Base-by-base conservation (phyloP, 2,113 vertebrate species). In the Paralichthys olivaceus region DNA sequence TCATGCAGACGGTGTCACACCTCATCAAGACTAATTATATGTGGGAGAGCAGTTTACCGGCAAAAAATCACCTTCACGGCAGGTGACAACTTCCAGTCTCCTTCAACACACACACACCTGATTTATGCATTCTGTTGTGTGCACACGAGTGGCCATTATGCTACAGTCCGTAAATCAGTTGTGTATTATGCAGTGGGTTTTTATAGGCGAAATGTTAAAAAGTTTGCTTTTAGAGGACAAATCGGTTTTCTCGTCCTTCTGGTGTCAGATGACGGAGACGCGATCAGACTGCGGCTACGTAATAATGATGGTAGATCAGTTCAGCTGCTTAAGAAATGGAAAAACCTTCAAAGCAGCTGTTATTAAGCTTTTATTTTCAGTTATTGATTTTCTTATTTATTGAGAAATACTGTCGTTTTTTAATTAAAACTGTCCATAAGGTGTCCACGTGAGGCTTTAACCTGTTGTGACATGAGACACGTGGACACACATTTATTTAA, bases 21-120 rank as follows among this genome's bases (percentile, higher is more conserved):
- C 71, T 84, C 61, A 65, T 90, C 77, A 81, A 22, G 34, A 57
- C 51, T 77, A 83, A 87, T 87, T 85, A 70, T 59, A 74, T 15
- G 57, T 62, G 55, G 53, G 63, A 49, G 23, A 71, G 61, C 57
- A 54, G 71, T 82, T 82, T 49, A 56, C 65, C 63, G 20, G 63
- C 19, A 61, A 43, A 60, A 69, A 54, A 71, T 17, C n/a, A 81
- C 85, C 83, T 84, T 80, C 69, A 58, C 3, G 57, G 73, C 17
- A 1, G 19, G 23, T 54, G 63, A 62, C 72, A 69, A 34, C 47
- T 59, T 57, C 60, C 43, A 14, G 49, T 63, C 61, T 72, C 75
- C 72, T 69, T 75, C 63, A 79, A 12, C 37, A 12, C 37, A 61
- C 40, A 63, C 13, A 70, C 22, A 1, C 25, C 55, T 75, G 72